A percentile compares a stretch with the other conserved stretches of the same genome.
Conservation (phyloP, 2,888 invertebrate genomes). For the Dicroscelio sp. region DNA sequence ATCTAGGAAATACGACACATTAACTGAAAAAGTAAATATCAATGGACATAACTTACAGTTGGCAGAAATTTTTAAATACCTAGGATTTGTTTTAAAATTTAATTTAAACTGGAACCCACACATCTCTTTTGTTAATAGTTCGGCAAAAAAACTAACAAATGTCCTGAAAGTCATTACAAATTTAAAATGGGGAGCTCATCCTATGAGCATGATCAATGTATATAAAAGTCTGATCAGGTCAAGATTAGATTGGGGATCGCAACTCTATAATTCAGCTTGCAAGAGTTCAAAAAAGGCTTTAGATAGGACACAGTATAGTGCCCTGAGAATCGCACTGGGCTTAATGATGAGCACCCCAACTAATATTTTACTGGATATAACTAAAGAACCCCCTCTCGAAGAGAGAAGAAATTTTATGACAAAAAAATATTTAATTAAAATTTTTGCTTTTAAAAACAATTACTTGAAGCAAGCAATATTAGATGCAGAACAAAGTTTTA, state of each 20-base stretch:
- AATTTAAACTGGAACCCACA: neutral
- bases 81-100: neutral
- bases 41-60: neutral
- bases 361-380: conserved; percentile 17
- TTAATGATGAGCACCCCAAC: conserved; percentile 33
- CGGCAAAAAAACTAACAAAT: neutral
- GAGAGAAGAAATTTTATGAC: neutral
- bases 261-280: neutral
- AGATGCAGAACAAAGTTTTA: neutral
- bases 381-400: neutral
- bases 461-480: neutral
- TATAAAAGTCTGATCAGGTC: neutral
- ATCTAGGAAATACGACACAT: neutral
- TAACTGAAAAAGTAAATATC: neutral
- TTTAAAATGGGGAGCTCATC: neutral
- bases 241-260: neutral
- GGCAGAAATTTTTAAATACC: neutral
- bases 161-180: neutral
- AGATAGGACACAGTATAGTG: neutral
- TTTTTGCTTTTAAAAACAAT: neutral
- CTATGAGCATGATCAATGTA: neutral
- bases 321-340: conserved; percentile 1
- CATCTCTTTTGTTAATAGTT: neutral
- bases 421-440: neutral
- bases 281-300: neutral